Conservation (phyloP, 2,888 invertebrate species). For the Agrenia bidenticulata region DNA sequence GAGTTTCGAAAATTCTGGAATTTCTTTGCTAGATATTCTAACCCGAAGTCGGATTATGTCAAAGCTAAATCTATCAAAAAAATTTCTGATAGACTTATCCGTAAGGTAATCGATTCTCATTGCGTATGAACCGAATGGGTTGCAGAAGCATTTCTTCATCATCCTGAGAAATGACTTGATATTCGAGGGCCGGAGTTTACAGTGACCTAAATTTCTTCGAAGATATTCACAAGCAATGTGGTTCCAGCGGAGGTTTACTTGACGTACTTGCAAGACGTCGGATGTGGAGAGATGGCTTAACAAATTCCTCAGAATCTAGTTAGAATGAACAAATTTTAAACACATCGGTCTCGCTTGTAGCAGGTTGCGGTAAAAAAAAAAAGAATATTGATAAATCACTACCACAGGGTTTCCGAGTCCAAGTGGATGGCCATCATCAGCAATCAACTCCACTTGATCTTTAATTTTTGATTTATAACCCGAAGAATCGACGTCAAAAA, state of each 20-base stretch:
- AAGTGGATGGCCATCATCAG: conserved; percentile 33
- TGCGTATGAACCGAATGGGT: conserved; percentile 36
- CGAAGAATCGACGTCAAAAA: not conserved
- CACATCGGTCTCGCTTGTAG: not conserved
- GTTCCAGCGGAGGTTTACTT: conserved; percentile 40
- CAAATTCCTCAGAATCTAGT: conserved; percentile 30
- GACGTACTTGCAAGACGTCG: conserved; percentile 26
- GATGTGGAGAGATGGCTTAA: conserved; percentile 15
- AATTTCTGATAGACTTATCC: conserved; percentile 9
- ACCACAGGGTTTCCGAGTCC: conserved; percentile 40
- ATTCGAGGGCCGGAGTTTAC: conserved; percentile 28
- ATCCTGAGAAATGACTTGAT: conserved; percentile 30
- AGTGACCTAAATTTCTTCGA: conserved; percentile 13
- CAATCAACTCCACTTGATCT: not conserved
- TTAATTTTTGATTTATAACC: not conserved
- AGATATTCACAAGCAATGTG: conserved; percentile 28
- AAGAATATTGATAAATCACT: too few relatives aligned
- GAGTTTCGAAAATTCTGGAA: conserved; percentile 26
- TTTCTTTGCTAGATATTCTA: conserved; percentile 27
- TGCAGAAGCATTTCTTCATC: conserved; percentile 29
- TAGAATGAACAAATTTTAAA: not conserved
- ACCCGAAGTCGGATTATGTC: conserved; percentile 32
- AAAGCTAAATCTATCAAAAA: conserved; percentile 21
- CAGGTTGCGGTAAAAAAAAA: not conserved
- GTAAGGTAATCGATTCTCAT: conserved; percentile 29